A percentile compares a stretch with the other conserved stretches of the same genome.
Evolutionary conservation across 2,888 invertebrate species (phyloP).

Genomic region (Macrosoma leucophasiata): DNA sequence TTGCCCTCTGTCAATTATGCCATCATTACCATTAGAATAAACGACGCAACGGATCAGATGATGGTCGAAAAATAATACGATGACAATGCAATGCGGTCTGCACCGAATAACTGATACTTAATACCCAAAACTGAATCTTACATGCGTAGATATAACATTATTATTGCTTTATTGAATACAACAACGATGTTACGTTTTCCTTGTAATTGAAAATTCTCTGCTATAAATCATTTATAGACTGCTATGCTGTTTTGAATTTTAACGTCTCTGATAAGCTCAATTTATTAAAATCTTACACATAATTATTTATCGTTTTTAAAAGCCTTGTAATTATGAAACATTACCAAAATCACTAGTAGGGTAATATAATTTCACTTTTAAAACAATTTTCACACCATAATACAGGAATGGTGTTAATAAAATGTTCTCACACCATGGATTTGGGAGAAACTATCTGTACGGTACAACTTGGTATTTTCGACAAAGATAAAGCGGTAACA

Average conservation of each 20-base stretch:
- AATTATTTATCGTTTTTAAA: too few species aligned
- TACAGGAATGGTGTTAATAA: too few species aligned
- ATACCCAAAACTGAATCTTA: conserved; percentile 46
- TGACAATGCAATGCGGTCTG: conserved; percentile 46
- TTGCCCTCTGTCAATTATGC: conserved; percentile 73
- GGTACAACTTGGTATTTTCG: conserved; percentile 31
- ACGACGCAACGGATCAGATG: conserved; percentile 68
- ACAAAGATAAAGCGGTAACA: conserved; percentile 33
- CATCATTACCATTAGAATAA: conserved; percentile 73
- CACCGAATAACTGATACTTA: conserved; percentile 26
- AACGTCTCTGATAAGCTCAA: too few species aligned
- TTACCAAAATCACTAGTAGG: too few species aligned
- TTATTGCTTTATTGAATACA: conserved; percentile 26
- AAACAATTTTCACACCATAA: too few species aligned
- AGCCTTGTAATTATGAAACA: too few species aligned
- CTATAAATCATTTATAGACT: conserved; percentile 65
- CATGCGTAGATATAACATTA: conserved; percentile 35
- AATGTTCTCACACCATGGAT: conserved; percentile 9
- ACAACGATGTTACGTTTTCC: conserved; percentile 54
- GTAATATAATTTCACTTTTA: too few species aligned
- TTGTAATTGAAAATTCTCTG: too few species aligned
- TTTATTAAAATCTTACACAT: too few species aligned
- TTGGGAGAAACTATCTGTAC: conserved; percentile 48
- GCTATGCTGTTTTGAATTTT: too few species aligned
- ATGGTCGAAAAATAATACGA: conserved; percentile 62